These are phyloP conservation scores for Cacoxenus indagator DNA, from an alignment of 2,888 invertebrate species.

Conservation along the genomic window DNA sequence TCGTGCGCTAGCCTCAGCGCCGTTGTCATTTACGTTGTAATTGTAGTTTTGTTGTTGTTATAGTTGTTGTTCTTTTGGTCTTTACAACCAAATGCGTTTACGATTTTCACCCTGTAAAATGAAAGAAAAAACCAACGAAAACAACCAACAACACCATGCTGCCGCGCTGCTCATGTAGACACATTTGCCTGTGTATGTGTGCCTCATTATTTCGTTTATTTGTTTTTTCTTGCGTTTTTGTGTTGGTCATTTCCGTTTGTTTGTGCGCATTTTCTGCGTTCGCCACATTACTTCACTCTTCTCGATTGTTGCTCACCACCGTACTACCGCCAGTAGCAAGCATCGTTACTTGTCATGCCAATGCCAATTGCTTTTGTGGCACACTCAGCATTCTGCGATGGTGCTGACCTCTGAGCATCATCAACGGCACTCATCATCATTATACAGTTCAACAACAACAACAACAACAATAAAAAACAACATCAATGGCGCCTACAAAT, in stretches of 20 bases:
- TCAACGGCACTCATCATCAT: slow-evolving; percentile 18
- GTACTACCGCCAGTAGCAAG: slow-evolving; percentile 12
- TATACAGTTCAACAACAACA: slow-evolving; percentile 9
- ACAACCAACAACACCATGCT: not conserved
- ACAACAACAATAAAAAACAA: not conserved
- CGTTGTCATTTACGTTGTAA: not conserved
- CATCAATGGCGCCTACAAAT: no score
- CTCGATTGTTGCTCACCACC: slow-evolving; percentile 8
- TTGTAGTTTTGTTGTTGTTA: not conserved
- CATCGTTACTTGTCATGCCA: not conserved
- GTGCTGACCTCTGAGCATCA: slow-evolving; percentile 18
- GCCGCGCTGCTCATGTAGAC: slow-evolving; percentile 23
- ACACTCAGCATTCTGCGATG: slow-evolving; percentile 6
- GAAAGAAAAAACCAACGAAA: not conserved
- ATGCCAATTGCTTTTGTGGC: not conserved
- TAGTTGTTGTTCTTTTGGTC: slow-evolving; percentile 45
- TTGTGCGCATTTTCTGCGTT: slow-evolving; percentile 39
- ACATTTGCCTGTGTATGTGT: slow-evolving; percentile 17
- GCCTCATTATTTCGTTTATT: slow-evolving; percentile 19
- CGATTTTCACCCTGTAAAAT: slow-evolving; percentile 39
- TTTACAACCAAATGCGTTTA: slow-evolving; percentile 59
- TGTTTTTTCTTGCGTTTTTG: slow-evolving; percentile 38
- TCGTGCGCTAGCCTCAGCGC: not conserved
- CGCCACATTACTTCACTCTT: slow-evolving; percentile 10
- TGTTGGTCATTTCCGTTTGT: slow-evolving; percentile 59